Conservation (phyloP, 2,888 invertebrate species). For the Oscheius sp. region DNA sequence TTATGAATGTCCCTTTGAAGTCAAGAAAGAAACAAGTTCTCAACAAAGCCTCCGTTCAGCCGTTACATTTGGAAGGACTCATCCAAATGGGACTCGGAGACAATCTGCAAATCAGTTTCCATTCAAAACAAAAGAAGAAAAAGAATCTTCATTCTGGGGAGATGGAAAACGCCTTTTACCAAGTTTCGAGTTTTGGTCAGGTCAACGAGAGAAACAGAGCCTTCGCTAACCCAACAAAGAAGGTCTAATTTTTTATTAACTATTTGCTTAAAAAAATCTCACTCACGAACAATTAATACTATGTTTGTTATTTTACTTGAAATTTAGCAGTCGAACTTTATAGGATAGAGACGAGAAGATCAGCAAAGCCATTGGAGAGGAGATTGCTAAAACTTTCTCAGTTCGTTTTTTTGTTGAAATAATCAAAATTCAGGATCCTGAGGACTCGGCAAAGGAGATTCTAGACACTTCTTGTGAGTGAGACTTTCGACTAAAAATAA, state of each 20-base stretch:
- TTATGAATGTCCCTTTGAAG: neutral
- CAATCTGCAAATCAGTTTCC: neutral
- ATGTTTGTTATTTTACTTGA: too few species aligned
- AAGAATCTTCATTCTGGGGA: neutral
- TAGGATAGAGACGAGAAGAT: conserved; percentile 11
- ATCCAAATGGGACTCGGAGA: too few species aligned
- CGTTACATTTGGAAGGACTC: neutral
- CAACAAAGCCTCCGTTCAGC: neutral
- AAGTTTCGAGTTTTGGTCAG: too few species aligned
- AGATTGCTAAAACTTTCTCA: neutral
- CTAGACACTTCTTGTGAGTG: conserved; percentile 5
- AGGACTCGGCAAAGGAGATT: neutral
- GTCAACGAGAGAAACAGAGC: too few species aligned
- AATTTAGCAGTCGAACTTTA: too few species aligned
- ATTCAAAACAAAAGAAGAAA: neutral
- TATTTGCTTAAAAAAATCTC: too few species aligned
- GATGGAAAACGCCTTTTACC: too few species aligned
- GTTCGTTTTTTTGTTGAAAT: neutral
- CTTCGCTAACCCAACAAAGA: too few species aligned
- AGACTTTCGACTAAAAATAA: neutral
- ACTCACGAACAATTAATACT: too few species aligned
- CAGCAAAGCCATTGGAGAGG: conserved; percentile 6
- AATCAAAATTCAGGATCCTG: neutral
- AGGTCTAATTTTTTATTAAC: too few species aligned
- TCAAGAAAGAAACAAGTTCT: neutral